Conservation (phyloP, 1,140 invertebrate species). For the Heliconius nattereri region DNA sequence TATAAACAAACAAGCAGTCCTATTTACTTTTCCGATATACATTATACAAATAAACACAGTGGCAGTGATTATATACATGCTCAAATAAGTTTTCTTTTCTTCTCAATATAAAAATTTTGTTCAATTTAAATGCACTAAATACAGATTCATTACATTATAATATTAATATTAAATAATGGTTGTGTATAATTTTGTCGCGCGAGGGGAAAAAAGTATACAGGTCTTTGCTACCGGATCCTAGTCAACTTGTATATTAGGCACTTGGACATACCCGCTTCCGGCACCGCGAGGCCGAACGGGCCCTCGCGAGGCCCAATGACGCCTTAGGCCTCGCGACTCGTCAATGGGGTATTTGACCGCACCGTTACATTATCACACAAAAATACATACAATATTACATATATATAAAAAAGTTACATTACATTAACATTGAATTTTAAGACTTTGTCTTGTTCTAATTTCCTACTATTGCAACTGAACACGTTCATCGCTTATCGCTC, state of each 20-base stretch:
- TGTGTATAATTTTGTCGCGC: constrained; percentile 4
- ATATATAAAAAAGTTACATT: constrained; percentile 1
- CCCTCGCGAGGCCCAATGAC: neutral
- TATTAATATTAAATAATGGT: too few relatives aligned
- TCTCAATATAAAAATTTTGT: constrained; percentile 47
- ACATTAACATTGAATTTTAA: constrained; percentile 1
- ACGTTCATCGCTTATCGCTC: neutral
- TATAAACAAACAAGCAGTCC: constrained; percentile 51
- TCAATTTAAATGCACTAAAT: constrained; percentile 68
- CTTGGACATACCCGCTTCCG: constrained; percentile 38
- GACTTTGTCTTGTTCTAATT: constrained; percentile 6
- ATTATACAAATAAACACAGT: constrained; percentile 49
- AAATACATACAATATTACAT: constrained; percentile 5
- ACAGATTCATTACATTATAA: constrained; percentile 13
- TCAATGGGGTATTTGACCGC: constrained; percentile 8
- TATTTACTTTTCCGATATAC: constrained; percentile 36
- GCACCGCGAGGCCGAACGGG: neutral
- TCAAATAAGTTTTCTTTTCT: constrained; percentile 48
- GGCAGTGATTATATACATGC: constrained; percentile 64
- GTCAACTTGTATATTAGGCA: constrained; percentile 26
- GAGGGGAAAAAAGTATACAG: constrained; percentile 13
- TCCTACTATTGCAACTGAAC: constrained; percentile 16
- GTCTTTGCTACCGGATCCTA: neutral
- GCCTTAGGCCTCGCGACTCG: neutral
- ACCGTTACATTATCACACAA: neutral